Evolutionary conservation across 2,113 vertebrate species (phyloP).

Genomic region (Sturnira hondurensis): DNA sequence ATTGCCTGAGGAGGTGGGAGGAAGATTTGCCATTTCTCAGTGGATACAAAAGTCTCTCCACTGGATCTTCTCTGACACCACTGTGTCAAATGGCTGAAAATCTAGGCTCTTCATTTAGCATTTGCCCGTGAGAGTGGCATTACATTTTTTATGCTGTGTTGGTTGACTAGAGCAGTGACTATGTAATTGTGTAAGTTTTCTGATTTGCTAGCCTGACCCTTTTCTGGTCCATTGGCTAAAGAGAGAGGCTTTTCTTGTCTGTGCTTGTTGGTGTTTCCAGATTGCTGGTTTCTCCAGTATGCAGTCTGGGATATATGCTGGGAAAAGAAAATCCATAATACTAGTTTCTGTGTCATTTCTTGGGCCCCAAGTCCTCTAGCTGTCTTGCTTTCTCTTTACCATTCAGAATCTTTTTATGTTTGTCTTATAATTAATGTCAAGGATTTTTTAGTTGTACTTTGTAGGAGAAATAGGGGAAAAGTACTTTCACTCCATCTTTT

Average conservation of each 20-base stretch:
- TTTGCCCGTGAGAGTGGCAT: not conserved
- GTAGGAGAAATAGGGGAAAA: not conserved
- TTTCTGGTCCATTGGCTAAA: not conserved
- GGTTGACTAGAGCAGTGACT: not conserved
- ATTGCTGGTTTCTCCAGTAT: not conserved
- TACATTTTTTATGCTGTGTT: not conserved
- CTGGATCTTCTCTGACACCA: not conserved
- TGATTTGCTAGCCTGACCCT: not conserved
- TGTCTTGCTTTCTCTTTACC: not conserved
- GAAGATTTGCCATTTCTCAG: not conserved
- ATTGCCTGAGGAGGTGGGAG: not conserved
- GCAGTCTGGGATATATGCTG: not conserved
- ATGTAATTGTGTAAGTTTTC: not conserved
- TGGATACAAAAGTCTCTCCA: not conserved
- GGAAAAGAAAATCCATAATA: not conserved
- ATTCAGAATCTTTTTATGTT: not conserved
- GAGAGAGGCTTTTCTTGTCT: not conserved
- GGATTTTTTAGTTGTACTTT: not conserved
- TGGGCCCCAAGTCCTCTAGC: not conserved
- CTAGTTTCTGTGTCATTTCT: not conserved
- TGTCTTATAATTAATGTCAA: not conserved
- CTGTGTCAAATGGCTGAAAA: not conserved
- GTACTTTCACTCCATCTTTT: not conserved
- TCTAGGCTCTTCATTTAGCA: not conserved
- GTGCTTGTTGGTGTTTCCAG: not conserved